Base-by-base conservation (phyloP, 2,113 vertebrate genomes). In the Natator depressus region DNA sequence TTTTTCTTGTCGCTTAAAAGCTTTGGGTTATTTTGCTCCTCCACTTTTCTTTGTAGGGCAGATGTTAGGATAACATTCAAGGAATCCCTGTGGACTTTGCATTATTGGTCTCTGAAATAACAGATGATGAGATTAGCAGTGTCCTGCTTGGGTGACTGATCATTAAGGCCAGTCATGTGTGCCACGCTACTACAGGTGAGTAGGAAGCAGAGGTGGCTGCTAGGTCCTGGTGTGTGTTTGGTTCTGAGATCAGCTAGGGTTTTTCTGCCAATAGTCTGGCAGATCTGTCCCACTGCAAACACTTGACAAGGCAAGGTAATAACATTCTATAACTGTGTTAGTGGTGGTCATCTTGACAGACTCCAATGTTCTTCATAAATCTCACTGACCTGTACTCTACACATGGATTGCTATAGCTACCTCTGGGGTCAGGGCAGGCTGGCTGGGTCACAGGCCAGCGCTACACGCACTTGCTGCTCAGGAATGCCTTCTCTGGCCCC, bases 271-370 rank as follows among this genome's bases (percentile, higher is more conserved):
- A 25, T 57, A 57, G 55, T 25, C 54, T 55, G 25, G 27, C 94
- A 69, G 90, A 85, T 95, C 92, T 65, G 53, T 87, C 80, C 93
- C 78, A 88, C 91, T 8, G 78, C 93, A 84, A 90, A 91, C 87
- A 65, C 95, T 95, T 95, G 91, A 96, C 83, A 93, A 95, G 95
- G 84, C 20, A 20, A 93, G 84, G 95, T 72, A 96, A 93, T 93
- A 94, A 93, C 38, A 82, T 96, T 95, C 85, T 91, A 55, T 94
- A 96, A 62, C 87, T 92, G 79, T 94, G 95, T 95, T 96, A 84
- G 95, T 84, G 95, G 94, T 96, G 94, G 96, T 96, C 97, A 88
- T 96, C 96, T 97, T 97, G 96, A 97, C 96, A 96, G 96, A 96
- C 97, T 96, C 95, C 97, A 96, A 95, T 96, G 97, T 97, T 96